Percentiles rank a stretch among this genome's conserved stretches.
Evolutionary conservation across 2,113 vertebrate genomes (phyloP).

Genomic region (Malurus elegans): DNA sequence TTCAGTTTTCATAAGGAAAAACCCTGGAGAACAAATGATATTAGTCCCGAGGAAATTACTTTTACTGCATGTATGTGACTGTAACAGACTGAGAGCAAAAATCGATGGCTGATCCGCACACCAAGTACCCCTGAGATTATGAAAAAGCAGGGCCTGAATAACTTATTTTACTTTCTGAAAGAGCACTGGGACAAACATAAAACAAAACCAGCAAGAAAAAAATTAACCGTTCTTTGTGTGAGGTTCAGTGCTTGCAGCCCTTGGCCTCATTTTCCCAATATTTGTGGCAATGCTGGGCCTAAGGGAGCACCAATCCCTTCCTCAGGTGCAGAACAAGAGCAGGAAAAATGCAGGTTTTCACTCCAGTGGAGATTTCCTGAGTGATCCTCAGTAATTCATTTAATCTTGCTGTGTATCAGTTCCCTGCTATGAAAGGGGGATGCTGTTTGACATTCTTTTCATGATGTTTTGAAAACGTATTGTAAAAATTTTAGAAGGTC

Average conservation of each 20-base stretch:
- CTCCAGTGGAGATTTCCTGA: not conserved
- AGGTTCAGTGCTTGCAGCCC: not conserved
- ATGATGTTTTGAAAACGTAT: not conserved
- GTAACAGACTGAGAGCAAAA: constrained; percentile 58
- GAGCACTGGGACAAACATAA: constrained; percentile 14
- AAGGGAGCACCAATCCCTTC: not conserved
- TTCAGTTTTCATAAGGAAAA: constrained; percentile 57
- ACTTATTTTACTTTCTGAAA: constrained; percentile 49
- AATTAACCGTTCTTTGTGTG: not conserved
- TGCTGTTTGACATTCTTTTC: not conserved
- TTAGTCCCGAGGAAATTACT: constrained; percentile 59
- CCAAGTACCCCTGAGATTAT: constrained; percentile 48
- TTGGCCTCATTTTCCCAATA: not conserved
- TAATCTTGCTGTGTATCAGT: not conserved
- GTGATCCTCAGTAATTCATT: not conserved
- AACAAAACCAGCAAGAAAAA: not conserved
- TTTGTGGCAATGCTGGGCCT: not conserved
- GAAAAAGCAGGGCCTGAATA: constrained; percentile 48
- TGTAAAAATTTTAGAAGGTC: not conserved
- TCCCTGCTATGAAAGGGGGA: not conserved
- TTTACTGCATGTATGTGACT: constrained; percentile 55
- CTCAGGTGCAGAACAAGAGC: not conserved
- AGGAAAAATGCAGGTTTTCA: not conserved
- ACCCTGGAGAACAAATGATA: constrained; percentile 43
- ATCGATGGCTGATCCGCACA: constrained; percentile 37